Base-by-base conservation (phyloP, 2,797 vertebrate genomes). In the Parauchenoglanis ngamensis region DNA sequence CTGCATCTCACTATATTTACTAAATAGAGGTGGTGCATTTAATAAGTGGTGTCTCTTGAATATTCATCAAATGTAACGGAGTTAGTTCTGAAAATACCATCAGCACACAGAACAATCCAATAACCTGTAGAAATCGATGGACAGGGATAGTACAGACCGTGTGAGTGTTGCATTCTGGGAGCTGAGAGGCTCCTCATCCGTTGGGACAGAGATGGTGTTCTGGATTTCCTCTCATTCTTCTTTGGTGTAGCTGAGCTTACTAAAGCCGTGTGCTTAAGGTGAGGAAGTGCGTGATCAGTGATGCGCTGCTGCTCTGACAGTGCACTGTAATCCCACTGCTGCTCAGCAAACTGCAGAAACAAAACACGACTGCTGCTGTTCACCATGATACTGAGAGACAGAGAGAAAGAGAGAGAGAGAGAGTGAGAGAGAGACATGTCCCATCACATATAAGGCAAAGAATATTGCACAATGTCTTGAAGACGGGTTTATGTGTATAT, bases 311-410 rank as follows among this genome's bases (percentile, higher is more conserved):
- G 44, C 79, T 85, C 84, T 0, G 86, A 0, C 0, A 87, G 35
- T 0, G 89, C 84, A 0, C 86, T 82, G 59, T 97, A 96, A 89
- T 97, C 96, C 97, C 97, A 98, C 4, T 87, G 81, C 63, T 97
- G 91, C 1, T 95, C 92, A 86, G 96, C 92, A 80, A 98, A 98
- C 92, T 96, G 94, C 61, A 96, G 95, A 88, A 95, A 87, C 93
- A 95, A 77, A 86, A 98, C 89, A 0, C 92, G 90, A 78, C 93
- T 89, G 7, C 90, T 85, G 0, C 95, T 94, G 89, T 97, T 97
- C 91, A 97, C 95, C 87, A 98, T 87, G 85, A 98, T 94, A 86
- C 97, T 98, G 72, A 72, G 10, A 86, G 2, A 40, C 23, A 1
- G 46, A 17, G 46, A 78, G 8, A 54, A 10, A 57, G 0, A 57